These are phyloP conservation scores for Clepsis dumicolana DNA, from an alignment of 2,888 invertebrate genomes.

Conservation along the genomic window DNA sequence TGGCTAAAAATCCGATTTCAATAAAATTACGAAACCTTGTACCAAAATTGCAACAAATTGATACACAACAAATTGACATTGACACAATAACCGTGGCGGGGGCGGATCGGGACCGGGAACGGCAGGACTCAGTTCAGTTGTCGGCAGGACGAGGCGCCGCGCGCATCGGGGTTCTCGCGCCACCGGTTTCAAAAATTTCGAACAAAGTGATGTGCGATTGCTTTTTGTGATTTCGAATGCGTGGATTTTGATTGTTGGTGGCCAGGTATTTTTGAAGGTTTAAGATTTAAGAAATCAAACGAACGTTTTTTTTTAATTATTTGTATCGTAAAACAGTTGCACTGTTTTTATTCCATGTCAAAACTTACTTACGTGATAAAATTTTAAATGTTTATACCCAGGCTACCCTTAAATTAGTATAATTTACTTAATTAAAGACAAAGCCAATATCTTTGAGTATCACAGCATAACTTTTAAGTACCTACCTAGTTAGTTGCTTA, in stretches of 20 bases:
- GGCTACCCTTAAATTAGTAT: background rate
- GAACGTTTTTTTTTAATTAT: background rate
- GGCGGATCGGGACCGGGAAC: slow-evolving; percentile 28
- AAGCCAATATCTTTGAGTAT: background rate
- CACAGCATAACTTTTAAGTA: background rate
- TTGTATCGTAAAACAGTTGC: too few relatives aligned
- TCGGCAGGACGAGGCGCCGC: slow-evolving; percentile 26
- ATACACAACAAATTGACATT: slow-evolving; percentile 26
- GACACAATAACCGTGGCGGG: slow-evolving; percentile 32
- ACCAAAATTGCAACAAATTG: slow-evolving; percentile 8
- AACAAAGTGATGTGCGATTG: slow-evolving; percentile 24
- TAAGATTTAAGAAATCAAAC: background rate
- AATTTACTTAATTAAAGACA: background rate
- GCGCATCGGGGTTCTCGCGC: slow-evolving; percentile 25
- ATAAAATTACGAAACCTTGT: background rate
- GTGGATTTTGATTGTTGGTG: background rate
- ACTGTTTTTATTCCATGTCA: too few relatives aligned
- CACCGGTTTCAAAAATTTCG: slow-evolving; percentile 19
- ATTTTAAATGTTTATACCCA: too few relatives aligned
- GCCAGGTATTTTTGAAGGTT: background rate
- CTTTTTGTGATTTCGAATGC: slow-evolving; percentile 5
- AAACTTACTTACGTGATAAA: too few relatives aligned
- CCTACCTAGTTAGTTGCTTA: background rate
- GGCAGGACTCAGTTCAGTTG: slow-evolving; percentile 26
- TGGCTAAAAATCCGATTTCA: background rate